phyloP scores from a whole-genome alignment of 1,140 invertebrate species.

The Andricus grossulariae region DNA sequence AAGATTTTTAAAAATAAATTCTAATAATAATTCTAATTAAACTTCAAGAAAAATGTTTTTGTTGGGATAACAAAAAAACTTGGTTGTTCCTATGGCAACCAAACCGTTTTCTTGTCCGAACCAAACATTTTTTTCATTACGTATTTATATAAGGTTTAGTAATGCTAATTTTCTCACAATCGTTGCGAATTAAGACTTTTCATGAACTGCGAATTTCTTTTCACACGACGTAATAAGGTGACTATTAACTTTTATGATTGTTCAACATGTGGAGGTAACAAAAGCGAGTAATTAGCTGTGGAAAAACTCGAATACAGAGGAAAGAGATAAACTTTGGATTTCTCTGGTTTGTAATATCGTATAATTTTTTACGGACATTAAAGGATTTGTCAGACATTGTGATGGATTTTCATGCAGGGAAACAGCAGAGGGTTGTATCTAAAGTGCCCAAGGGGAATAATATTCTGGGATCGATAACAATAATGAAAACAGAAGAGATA shows the following conservation, averaged over 20 bases:
- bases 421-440: slow-evolving; percentile 5
- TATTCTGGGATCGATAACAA: slow-evolving; percentile 7
- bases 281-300: not conserved
- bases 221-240: not conserved
- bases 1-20: too few relatives aligned
- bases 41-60: too few relatives aligned
- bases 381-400: not conserved
- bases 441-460: slow-evolving; percentile 18
- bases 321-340: not conserved
- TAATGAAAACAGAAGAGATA: not conserved
- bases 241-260: not conserved
- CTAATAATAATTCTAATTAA: too few relatives aligned
- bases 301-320: not conserved
- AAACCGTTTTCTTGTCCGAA: too few relatives aligned
- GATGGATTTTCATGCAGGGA: not conserved
- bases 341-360: not conserved
- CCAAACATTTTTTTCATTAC: too few relatives aligned
- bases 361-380: not conserved
- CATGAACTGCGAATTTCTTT: not conserved
- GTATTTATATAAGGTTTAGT: too few relatives aligned
- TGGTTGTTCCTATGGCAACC: too few relatives aligned
- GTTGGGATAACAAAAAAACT: too few relatives aligned
- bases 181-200: not conserved
- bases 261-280: not conserved
- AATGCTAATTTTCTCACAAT: too few relatives aligned